These are phyloP conservation scores for Macaria liturata DNA, from an alignment of 2,888 invertebrate species.

Conservation along the genomic window DNA sequence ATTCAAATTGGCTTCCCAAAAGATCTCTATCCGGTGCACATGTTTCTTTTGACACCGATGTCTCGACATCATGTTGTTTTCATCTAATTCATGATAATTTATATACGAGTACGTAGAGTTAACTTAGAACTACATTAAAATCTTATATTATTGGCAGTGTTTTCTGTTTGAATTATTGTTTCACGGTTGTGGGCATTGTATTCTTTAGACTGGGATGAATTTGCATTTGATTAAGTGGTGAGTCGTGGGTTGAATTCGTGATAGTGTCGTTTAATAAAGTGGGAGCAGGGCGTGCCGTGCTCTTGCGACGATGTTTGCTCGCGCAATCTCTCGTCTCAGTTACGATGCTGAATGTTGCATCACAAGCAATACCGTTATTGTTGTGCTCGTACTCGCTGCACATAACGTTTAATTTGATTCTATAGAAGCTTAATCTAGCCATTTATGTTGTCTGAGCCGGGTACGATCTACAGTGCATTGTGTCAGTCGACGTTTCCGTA, in stretches of 20 bases:
- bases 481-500: constrained; percentile 24
- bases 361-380: constrained; percentile 40
- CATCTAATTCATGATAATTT: background rate
- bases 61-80: background rate
- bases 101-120: background rate
- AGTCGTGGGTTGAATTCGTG: constrained; percentile 73
- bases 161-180: constrained; percentile 7
- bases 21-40: constrained; percentile 93
- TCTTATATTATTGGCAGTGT: background rate
- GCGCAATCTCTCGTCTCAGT: constrained; percentile 46
- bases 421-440: constrained; percentile 3
- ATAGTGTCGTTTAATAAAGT: constrained; percentile 69
- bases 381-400: constrained; percentile 1
- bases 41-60: constrained; percentile 88
- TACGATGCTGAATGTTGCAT: constrained; percentile 58
- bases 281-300: constrained; percentile 54
- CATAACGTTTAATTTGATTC: background rate
- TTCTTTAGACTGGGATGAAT: constrained; percentile 52
- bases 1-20: constrained; percentile 93
- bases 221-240: constrained; percentile 57
- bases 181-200: constrained; percentile 30
- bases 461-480: constrained; percentile 11
- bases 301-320: constrained; percentile 55
- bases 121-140: background rate
- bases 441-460: background rate